Percentiles rank a stretch among this genome's conserved stretches.
phyloP scores from a whole-genome alignment of 2,797 vertebrate genomes.

The Brotula barbata region DNA sequence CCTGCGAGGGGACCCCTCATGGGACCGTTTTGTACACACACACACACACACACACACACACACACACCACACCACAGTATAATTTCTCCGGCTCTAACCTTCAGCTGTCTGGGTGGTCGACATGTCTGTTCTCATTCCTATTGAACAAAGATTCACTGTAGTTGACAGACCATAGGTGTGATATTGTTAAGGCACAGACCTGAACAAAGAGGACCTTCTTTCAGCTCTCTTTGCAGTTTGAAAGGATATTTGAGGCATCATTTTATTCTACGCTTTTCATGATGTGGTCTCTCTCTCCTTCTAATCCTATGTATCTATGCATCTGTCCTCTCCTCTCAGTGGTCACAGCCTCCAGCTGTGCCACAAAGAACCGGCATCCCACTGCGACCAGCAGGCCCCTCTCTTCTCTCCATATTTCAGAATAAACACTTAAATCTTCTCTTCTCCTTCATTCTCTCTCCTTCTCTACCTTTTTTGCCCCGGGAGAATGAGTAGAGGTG shows the following conservation, averaged over 20 bases:
- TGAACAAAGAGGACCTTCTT: slow-evolving; percentile 20
- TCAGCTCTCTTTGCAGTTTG: slow-evolving; percentile 25
- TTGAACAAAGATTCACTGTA: slow-evolving; percentile 7
- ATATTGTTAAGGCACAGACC: not conserved
- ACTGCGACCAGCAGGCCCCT: slow-evolving; percentile 41
- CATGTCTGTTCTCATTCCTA: slow-evolving; percentile 21
- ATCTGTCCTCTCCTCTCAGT: slow-evolving; percentile 52
- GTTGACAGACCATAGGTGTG: not conserved
- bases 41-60: slow-evolving; percentile 16
- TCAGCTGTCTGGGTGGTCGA: slow-evolving; percentile 45
- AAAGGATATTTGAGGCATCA: slow-evolving; percentile 21
- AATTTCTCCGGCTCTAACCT: slow-evolving; percentile 63
- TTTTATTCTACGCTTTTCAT: slow-evolving; percentile 30
- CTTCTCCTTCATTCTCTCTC: slow-evolving; percentile 14
- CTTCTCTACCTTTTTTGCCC: slow-evolving; percentile 38
- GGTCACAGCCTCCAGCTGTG: slow-evolving; percentile 54
- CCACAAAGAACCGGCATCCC: slow-evolving; percentile 58
- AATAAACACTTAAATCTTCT: too few species aligned
- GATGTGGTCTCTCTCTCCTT: slow-evolving; percentile 35
- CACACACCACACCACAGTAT: slow-evolving; percentile 18
- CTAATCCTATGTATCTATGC: slow-evolving; percentile 62
- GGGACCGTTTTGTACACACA: slow-evolving; percentile 56
- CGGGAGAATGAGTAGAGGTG: slow-evolving; percentile 49
- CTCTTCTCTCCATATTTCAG: too few species aligned
- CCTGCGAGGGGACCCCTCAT: slow-evolving; percentile 72